Base-by-base conservation (phyloP, 2,113 vertebrate species). In the Eulemur rufifrons region DNA sequence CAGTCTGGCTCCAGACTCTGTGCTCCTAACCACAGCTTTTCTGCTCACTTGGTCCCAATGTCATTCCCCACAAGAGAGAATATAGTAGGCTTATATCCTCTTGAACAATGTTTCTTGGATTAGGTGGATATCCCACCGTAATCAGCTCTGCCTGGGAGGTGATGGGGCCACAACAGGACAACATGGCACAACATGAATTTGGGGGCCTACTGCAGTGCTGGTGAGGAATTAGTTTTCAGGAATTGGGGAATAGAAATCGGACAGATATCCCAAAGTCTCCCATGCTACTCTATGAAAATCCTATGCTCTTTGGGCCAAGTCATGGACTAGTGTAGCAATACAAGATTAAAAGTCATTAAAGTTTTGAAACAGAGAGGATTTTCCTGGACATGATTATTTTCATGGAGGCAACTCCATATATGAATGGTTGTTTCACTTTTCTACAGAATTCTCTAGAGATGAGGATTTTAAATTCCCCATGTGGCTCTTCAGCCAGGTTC, bases 391-490 rank as follows among this genome's bases (percentile, higher is more conserved):
- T 27, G 13, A 86, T 85, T 78, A 61, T 81, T 91, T 96, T 74
- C 89, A 87, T 50, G 27, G 50, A 86, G 77, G 78, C n/a, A 82
- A 91, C 56, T n/a, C 86, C 64, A 34, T 29, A 80, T 50, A 45
- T 92, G 52, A 77, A 66, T 68, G 21, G 11, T 37, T 66, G 11
- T 71, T 91, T 95, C 59, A 66, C 3, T 84, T 95, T 68, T 66
- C 47, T 50, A 85, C 50, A 52, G 63, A 78, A 86, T 81, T 85
- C 86, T 96, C 69, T 91, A 86, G 83, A 96, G 91, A 81, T 39
- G 61, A 42, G 52, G 39, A 89, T 81, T 86, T 96, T 81, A 84
- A 93, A 85, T 88, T 83, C 23, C 54, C 50, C 86, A 86, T 56
- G 13, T 84, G 52, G 84, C 10, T 45, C 45, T 82, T 88, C 56